Conservation (phyloP, 2,113 vertebrate genomes). For the Podilymbus podiceps region DNA sequence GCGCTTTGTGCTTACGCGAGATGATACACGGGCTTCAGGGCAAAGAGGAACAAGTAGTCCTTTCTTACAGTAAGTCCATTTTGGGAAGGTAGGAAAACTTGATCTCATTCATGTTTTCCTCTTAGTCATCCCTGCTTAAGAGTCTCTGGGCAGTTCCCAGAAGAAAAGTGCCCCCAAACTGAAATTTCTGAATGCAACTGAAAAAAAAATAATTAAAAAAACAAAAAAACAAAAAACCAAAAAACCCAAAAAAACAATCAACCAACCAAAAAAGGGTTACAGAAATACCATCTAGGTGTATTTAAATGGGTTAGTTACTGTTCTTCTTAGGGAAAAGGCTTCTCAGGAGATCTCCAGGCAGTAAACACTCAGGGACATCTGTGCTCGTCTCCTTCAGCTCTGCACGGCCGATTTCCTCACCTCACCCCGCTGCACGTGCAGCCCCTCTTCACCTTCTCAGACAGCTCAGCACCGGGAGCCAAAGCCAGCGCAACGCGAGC, state of each 20-base stretch:
- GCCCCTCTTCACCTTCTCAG: rapidly evolving
- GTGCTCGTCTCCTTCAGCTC: background rate
- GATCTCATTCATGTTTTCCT: background rate
- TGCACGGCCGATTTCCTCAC: background rate
- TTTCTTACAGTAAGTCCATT: background rate
- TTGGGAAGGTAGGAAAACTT: conserved; percentile 7
- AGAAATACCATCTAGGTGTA: background rate
- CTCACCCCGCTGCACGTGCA: background rate
- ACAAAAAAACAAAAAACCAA: too few relatives aligned
- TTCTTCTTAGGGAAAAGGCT: background rate
- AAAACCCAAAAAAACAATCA: background rate
- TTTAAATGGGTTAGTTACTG: background rate
- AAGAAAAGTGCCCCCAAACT: background rate
- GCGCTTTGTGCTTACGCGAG: rapidly evolving
- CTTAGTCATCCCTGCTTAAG: background rate
- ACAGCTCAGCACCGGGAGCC: rapidly evolving
- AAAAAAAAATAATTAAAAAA: background rate
- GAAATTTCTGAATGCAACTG: background rate
- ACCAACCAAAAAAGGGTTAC: background rate
- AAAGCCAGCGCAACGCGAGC: rapidly evolving
- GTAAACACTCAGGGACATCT: background rate
- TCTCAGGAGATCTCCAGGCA: background rate
- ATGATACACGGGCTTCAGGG: rapidly evolving
- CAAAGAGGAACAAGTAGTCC: background rate
- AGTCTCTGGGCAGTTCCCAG: background rate